Percentiles rank a stretch among this genome's conserved stretches.
phyloP scores from a whole-genome alignment of 2,888 invertebrate species.

The Lingula anatina region DNA sequence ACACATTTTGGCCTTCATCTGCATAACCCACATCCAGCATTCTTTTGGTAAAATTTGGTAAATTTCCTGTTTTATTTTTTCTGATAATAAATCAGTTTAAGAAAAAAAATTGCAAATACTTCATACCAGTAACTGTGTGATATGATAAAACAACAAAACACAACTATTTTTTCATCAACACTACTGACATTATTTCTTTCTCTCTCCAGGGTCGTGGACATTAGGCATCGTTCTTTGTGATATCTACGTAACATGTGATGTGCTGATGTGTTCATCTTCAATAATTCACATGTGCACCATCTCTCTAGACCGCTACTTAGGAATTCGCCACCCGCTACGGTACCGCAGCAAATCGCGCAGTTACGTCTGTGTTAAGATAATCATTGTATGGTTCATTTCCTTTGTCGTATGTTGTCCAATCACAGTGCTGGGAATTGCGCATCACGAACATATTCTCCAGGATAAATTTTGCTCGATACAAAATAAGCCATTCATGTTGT shows the following conservation, averaged over 20 bases:
- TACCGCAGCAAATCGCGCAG: conserved; percentile 44
- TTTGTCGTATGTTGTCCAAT: conserved; percentile 54
- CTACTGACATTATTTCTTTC: too few relatives aligned
- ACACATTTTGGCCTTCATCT: too few relatives aligned
- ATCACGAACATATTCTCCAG: conserved; percentile 60
- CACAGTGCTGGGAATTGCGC: conserved; percentile 54
- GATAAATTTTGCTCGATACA: conserved; percentile 59
- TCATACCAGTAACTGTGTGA: too few relatives aligned
- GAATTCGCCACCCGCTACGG: conserved; percentile 80
- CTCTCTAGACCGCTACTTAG: conserved; percentile 69
- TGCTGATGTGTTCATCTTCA: conserved; percentile 57
- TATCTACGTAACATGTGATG: conserved; percentile 58
- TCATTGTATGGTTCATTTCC: conserved; percentile 88
- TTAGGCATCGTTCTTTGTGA: conserved; percentile 59
- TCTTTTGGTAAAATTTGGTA: too few relatives aligned
- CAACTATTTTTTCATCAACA: too few relatives aligned
- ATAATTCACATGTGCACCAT: conserved; percentile 60
- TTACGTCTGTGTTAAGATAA: conserved; percentile 68
- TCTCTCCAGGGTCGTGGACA: conserved; percentile 88
- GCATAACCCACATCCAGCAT: too few relatives aligned
- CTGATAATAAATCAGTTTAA: too few relatives aligned
- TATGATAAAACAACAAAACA: too few relatives aligned
- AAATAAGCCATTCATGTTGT: conserved; percentile 61
- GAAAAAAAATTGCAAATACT: too few relatives aligned
- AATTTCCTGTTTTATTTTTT: too few relatives aligned